Percentiles rank a stretch among this genome's conserved stretches.
These are phyloP conservation scores for Halictus quadricinctus DNA, from an alignment of 2,888 invertebrate species.

Conservation along the genomic window DNA sequence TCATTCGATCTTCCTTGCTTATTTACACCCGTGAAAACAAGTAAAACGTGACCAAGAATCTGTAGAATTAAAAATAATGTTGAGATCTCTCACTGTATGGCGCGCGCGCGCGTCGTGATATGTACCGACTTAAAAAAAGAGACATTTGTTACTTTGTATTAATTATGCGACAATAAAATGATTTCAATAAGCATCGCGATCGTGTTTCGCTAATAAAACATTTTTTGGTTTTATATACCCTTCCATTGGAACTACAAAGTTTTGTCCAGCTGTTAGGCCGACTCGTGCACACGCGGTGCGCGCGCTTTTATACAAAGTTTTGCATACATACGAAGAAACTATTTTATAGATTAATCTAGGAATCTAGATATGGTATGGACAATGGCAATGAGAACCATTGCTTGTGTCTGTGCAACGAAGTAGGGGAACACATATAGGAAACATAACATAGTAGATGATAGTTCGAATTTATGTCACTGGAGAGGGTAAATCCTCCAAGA, in stretches of 20 bases:
- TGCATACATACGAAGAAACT: neutral
- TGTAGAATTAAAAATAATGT: neutral
- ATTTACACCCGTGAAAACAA: neutral
- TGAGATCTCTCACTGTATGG: neutral
- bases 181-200: neutral
- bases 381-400: neutral
- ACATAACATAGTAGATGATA: neutral
- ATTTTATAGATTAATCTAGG: neutral
- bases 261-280: neutral
- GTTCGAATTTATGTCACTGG: neutral
- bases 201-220: neutral
- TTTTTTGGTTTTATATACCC: neutral
- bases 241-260: neutral
- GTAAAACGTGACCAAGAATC: neutral
- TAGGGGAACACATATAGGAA: neutral
- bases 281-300: neutral
- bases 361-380: neutral
- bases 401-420: neutral
- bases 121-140: neutral
- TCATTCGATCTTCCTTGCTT: neutral
- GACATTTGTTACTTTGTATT: neutral
- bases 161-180: neutral
- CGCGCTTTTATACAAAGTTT: neutral
- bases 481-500: neutral
- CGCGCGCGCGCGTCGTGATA: neutral